Evolutionary conservation across 2,888 invertebrate species (phyloP).

Genomic region (Eupeodes luniger): DNA sequence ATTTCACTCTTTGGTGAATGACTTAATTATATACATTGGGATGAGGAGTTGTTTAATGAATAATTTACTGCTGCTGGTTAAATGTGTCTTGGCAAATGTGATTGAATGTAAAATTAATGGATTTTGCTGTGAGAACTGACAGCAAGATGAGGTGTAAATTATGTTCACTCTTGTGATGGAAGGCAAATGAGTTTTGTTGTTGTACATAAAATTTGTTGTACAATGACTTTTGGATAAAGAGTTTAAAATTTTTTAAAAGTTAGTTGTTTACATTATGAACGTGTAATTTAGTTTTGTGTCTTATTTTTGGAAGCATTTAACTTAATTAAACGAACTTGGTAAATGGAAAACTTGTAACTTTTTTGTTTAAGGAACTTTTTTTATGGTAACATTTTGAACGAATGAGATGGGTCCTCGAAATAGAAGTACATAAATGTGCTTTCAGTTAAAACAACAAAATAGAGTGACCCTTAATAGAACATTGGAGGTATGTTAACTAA

Average conservation of each 20-base stretch:
- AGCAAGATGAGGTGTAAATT: slow-evolving; percentile 72
- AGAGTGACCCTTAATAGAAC: too few relatives aligned
- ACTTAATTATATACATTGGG: slow-evolving; percentile 72
- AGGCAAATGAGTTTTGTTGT: slow-evolving; percentile 40
- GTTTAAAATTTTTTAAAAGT: neutral
- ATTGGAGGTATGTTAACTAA: too few relatives aligned
- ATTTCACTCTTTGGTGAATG: slow-evolving; percentile 67
- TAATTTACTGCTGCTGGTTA: slow-evolving; percentile 72
- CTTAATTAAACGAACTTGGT: too few relatives aligned
- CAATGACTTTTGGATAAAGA: slow-evolving; percentile 27
- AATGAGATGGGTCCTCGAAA: too few relatives aligned
- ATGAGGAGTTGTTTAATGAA: slow-evolving; percentile 74
- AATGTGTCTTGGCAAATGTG: slow-evolving; percentile 73
- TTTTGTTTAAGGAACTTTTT: too few relatives aligned
- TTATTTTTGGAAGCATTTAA: too few relatives aligned
- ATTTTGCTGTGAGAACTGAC: slow-evolving; percentile 68
- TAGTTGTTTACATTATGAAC: slow-evolving; percentile 25
- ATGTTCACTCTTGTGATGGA: slow-evolving; percentile 42
- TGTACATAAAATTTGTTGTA: neutral
- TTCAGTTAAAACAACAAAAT: too few relatives aligned
- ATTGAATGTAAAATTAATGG: slow-evolving; percentile 74
- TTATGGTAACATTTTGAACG: too few relatives aligned
- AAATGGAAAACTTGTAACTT: too few relatives aligned
- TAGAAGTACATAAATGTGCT: too few relatives aligned
- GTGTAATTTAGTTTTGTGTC: neutral